These are phyloP conservation scores for Leuciscus waleckii DNA, from an alignment of 2,797 vertebrate species.

Conservation along the genomic window DNA sequence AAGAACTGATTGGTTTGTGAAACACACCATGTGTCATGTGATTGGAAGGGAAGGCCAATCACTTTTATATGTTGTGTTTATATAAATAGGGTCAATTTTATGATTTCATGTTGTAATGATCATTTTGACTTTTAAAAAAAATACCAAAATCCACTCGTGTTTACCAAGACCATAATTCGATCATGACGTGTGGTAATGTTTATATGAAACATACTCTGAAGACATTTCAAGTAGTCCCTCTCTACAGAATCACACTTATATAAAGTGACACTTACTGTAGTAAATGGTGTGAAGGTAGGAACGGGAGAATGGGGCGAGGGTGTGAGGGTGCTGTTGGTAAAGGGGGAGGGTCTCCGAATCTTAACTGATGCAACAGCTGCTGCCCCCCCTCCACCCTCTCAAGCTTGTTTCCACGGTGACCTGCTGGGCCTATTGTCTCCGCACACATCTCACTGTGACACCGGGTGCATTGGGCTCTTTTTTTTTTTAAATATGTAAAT, in stretches of 20 bases:
- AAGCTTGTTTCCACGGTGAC: slow-evolving; percentile 89
- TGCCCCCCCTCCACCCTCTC: slow-evolving; percentile 83
- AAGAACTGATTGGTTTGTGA: neutral
- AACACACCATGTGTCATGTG: neutral
- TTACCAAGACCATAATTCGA: too few species aligned
- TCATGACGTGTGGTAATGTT: neutral
- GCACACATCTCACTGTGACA: slow-evolving; percentile 71
- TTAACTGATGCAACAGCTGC: slow-evolving; percentile 96
- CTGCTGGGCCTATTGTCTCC: slow-evolving; percentile 83
- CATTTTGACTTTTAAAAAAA: neutral
- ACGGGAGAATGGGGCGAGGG: neutral
- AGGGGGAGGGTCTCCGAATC: slow-evolving; percentile 69
- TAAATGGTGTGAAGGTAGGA: neutral
- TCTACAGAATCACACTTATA: slow-evolving; percentile 18
- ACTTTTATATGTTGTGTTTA: neutral
- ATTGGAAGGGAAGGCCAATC: neutral
- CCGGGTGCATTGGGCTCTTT: slow-evolving; percentile 74
- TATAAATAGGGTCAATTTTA: neutral
- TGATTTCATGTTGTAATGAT: neutral
- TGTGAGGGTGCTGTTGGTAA: slow-evolving; percentile 32
- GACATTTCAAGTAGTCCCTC: neutral
- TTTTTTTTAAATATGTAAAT: slow-evolving; percentile 74
- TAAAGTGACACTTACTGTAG: slow-evolving; percentile 58
- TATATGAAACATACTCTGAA: neutral
- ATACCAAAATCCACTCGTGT: neutral